Base-by-base conservation (phyloP, 2,888 invertebrate species). In the Trissoscelio sp. region DNA sequence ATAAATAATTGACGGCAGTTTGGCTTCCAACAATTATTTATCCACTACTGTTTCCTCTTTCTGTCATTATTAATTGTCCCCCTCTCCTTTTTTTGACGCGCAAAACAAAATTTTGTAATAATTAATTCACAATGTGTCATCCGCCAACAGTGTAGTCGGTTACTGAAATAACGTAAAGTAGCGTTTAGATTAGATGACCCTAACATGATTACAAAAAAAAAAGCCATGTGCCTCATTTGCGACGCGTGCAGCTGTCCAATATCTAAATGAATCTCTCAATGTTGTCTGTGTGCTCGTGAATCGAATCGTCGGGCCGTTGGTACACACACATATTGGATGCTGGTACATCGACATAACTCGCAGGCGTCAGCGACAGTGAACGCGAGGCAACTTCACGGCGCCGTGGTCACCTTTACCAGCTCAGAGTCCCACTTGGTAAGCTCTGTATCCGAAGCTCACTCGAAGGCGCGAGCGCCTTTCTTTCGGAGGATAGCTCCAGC, bases 341-440 rank as follows among this genome's bases (percentile, higher is more conserved):
- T 84, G 84, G 79, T 86, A 83, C 81, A 78, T 64, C 81, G 60
- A 73, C 81, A 60, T 73, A 62, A 72, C 80, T 79, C 83, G 51
- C 83, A 81, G 85, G 82, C 80, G 53, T 83, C 89, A 85, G 87
- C 88, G 83, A 86, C 85, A 80, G 84, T 90, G 88, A 89, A 86
- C 85, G 85, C 86, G 81, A 90, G 89, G 88, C 90, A 90, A 87
- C 91, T 91, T 83, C 91, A 91, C 88, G 91, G 91, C 88, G 88
- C 89, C 87, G 87, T 89, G 87, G 92, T 94, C 87, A 94, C 94
- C 84, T 94, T 94, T 91, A 93, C 93, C 85, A 94, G 93, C 78
- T 92, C 93, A 82, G 93, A 94, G 86, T 93, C 94, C 82, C 93
- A 93, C 89, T 90, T 93, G 91, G 93, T 93, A 89, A 92, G 93